Conservation (phyloP, 2,797 vertebrate genomes). For the Sarcoramphus papa region DNA sequence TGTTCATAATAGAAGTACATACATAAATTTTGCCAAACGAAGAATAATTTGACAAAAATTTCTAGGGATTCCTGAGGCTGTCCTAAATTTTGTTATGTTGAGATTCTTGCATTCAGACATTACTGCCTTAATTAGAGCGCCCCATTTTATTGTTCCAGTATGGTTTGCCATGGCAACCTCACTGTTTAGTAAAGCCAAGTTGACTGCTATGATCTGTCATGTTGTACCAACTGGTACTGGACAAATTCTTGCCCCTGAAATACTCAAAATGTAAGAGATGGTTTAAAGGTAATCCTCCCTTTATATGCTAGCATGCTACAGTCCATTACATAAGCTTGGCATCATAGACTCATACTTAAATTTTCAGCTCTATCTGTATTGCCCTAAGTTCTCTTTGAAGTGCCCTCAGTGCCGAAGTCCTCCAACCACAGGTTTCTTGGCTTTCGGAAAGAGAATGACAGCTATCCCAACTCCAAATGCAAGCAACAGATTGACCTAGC, state of each 20-base stretch:
- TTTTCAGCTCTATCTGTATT: neutral
- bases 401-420: neutral
- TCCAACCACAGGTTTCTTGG: neutral
- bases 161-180: neutral
- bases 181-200: neutral
- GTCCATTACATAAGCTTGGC: neutral
- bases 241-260: neutral
- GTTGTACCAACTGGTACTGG: neutral
- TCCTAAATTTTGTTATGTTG: neutral
- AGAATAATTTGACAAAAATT: neutral
- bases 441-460: neutral
- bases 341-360: neutral
- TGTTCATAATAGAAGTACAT: neutral
- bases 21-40: neutral
- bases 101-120: neutral
- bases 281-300: neutral
- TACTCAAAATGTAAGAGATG: neutral
- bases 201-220: neutral
- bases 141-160: neutral
- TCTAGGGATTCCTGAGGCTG: neutral
- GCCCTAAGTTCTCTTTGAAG: neutral
- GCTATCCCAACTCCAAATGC: neutral
- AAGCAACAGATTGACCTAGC: neutral
- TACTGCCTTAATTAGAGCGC: neutral
- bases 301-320: neutral